Percentiles rank a stretch among this genome's conserved stretches.
phyloP scores from a whole-genome alignment of 2,797 vertebrate genomes.

The Carapus acus region DNA sequence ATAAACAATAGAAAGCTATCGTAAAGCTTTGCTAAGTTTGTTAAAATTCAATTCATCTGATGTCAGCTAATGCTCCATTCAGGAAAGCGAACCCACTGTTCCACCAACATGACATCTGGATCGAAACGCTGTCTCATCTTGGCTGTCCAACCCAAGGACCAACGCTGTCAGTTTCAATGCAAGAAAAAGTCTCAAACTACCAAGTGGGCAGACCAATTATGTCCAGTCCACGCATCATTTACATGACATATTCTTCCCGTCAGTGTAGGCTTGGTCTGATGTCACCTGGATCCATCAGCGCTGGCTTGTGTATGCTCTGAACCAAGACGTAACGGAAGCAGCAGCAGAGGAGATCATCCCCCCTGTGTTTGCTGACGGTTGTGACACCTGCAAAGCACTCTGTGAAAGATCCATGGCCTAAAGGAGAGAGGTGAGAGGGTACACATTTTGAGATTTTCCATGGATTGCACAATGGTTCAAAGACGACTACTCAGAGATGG shows the following conservation, averaged over 20 bases:
- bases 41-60: neutral
- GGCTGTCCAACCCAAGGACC: neutral
- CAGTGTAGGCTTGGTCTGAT: neutral
- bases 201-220: no score
- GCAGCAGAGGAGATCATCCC: slow-evolving; percentile 98
- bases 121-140: neutral
- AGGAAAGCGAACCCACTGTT: neutral
- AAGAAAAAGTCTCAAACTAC: neutral
- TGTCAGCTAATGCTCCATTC: neutral
- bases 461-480: no score
- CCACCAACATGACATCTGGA: neutral
- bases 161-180: neutral
- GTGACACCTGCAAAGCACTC: slow-evolving; percentile 86
- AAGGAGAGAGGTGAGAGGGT: neutral
- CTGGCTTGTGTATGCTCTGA: slow-evolving; percentile 91
- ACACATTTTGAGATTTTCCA: no score
- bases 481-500: neutral
- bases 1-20: no score
- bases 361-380: slow-evolving; percentile 81
- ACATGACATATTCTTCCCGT: no score
- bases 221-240: no score
- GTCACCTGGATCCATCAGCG: slow-evolving; percentile 65
- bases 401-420: slow-evolving; percentile 89
- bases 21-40: neutral
- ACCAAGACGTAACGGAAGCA: slow-evolving; percentile 93